A percentile compares a stretch with the other conserved stretches of the same genome.
Evolutionary conservation across 30 jellyfish, hydroid and myxozoan genomes (phyloP).

Genomic region (Morbakka virulenta): DNA sequence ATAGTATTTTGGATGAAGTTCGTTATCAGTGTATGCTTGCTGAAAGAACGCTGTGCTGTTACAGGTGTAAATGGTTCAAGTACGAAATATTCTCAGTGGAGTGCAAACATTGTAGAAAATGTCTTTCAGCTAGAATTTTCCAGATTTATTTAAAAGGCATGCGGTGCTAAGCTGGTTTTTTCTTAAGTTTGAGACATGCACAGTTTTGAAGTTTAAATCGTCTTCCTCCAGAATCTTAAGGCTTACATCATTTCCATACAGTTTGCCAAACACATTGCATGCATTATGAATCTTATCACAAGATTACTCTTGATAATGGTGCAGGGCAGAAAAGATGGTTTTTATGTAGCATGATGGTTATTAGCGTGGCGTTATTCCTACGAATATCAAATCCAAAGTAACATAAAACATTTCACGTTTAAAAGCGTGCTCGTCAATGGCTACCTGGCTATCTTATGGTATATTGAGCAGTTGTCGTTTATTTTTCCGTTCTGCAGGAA

Average conservation of each 20-base stretch:
- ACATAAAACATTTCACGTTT: too few species aligned
- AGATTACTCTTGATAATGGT: slow-evolving; percentile 25
- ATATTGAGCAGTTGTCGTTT: slow-evolving; percentile 25
- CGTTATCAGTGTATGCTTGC: too few species aligned
- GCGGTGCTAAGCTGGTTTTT: slow-evolving; percentile 37
- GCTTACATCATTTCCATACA: slow-evolving; percentile 28
- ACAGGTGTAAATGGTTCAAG: slow-evolving; percentile 66
- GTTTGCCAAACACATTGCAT: slow-evolving; percentile 25
- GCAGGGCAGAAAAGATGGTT: slow-evolving; percentile 31
- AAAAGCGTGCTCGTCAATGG: slow-evolving; percentile 35
- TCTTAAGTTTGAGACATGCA: slow-evolving; percentile 42
- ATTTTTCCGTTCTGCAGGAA: slow-evolving; percentile 27
- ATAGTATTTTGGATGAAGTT: slow-evolving; percentile 45
- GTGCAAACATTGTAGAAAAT: slow-evolving; percentile 52
- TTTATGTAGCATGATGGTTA: too few species aligned
- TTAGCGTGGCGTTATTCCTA: slow-evolving; percentile 48
- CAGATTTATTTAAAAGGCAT: slow-evolving; percentile 12
- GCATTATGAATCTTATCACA: slow-evolving; percentile 35
- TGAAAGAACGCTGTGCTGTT: slow-evolving; percentile 56
- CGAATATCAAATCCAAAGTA: slow-evolving; percentile 31
- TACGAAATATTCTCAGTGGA: slow-evolving; percentile 43
- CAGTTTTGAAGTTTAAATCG: slow-evolving; percentile 27
- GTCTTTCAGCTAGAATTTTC: slow-evolving; percentile 35
- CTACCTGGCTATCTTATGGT: slow-evolving; percentile 36
- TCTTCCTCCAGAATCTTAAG: slow-evolving; percentile 47